Evolutionary conservation across 2,888 invertebrate genomes (phyloP).

Genomic region (Agriopis aurantiaria): DNA sequence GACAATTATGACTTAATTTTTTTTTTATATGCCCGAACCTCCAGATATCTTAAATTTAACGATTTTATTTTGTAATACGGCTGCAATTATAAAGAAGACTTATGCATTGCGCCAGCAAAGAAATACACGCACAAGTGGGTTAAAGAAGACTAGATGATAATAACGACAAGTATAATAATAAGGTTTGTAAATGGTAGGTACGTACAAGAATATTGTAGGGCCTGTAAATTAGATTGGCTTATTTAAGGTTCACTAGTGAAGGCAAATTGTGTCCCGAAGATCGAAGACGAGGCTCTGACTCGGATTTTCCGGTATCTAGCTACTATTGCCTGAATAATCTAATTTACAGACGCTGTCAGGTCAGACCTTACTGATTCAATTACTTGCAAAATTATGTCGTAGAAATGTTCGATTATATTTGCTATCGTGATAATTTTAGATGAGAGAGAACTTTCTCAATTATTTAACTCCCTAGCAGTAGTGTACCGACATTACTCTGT

Average conservation of each 20-base stretch:
- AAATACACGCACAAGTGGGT: too few relatives aligned
- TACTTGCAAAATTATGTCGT: constrained; percentile 21
- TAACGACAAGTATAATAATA: background rate
- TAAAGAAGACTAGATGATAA: too few relatives aligned
- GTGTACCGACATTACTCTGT: too few relatives aligned
- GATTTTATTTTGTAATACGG: too few relatives aligned
- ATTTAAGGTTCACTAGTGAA: background rate
- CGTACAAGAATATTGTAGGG: background rate
- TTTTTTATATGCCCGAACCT: too few relatives aligned
- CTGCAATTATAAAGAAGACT: too few relatives aligned
- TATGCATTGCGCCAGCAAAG: too few relatives aligned
- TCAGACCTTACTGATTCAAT: constrained; percentile 33
- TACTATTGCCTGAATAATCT: constrained; percentile 15
- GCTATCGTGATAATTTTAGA: background rate
- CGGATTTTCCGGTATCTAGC: constrained; percentile 4
- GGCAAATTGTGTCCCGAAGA: constrained; percentile 1
- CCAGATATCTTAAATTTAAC: too few relatives aligned
- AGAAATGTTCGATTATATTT: constrained; percentile 26
- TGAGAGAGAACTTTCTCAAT: too few relatives aligned
- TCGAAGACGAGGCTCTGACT: background rate
- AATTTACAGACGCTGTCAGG: constrained; percentile 15
- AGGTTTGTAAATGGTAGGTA: background rate
- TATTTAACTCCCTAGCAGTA: too few relatives aligned
- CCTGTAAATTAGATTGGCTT: constrained; percentile 2
- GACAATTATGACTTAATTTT: too few relatives aligned